Conservation (phyloP, 2,113 vertebrate genomes). For the Syngnathus scovelli region DNA sequence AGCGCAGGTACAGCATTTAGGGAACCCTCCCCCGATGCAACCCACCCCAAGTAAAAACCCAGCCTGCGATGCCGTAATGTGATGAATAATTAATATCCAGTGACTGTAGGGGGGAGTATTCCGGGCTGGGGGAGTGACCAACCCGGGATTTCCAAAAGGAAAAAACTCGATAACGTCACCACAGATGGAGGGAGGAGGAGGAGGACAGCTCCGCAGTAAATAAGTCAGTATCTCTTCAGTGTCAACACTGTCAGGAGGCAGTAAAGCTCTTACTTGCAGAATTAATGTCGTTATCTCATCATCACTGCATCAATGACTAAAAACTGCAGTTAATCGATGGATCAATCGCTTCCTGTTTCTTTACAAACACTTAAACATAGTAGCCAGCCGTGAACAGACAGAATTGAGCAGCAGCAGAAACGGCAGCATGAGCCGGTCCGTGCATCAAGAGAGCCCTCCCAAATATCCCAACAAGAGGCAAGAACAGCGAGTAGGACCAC, state of each 20-base stretch:
- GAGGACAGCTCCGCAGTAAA: slow-evolving; percentile 26
- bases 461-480: slow-evolving; percentile 14
- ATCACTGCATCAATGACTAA: slow-evolving; percentile 3
- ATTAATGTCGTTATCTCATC: background rate
- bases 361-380: too few relatives aligned
- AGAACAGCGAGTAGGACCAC: slow-evolving; percentile 4
- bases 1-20: background rate
- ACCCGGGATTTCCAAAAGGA: slow-evolving; percentile 59
- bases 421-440: slow-evolving; percentile 47
- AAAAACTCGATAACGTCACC: slow-evolving; percentile 38
- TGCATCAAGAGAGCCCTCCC: slow-evolving; percentile 37
- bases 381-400: background rate
- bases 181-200: slow-evolving; percentile 17
- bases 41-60: background rate
- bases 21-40: background rate
- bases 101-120: slow-evolving; percentile 23
- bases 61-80: background rate
- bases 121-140: slow-evolving; percentile 46
- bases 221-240: slow-evolving; percentile 23
- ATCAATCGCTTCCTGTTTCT: background rate
- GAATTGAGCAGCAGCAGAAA: background rate
- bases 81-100: slow-evolving; percentile 43
- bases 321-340: background rate
- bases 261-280: background rate
- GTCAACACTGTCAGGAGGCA: slow-evolving; percentile 8